Evolutionary conservation across 2,888 invertebrate species (phyloP), one percentile per base, ranked within the genome.

Genomic region (Harmothoe impar): DNA sequence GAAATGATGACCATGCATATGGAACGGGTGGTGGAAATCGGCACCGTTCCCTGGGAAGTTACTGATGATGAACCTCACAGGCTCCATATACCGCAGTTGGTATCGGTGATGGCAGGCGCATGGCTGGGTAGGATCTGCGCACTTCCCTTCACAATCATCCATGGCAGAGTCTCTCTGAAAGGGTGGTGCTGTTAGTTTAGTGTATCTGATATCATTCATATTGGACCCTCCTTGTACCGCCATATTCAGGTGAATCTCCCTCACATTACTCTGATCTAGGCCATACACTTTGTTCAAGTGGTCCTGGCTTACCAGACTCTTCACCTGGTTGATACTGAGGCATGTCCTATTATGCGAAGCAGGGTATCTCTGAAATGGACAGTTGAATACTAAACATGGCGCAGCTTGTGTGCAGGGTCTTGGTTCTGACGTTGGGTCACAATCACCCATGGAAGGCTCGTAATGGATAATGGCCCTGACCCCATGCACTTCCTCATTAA

Each of bases 21-120:
- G 95, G 17, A 95, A 92, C 0, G 94, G 94, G 89, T 95, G 95
- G n/a, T 94, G 93, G 92, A 56, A 25, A 33, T 35, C 51, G 1
- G 25, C 0, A 12, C 23, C 52, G 1, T 23, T 25, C 15, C 51
- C 78, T 25, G 56, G 35, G 62, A 89, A 90, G 35, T 84, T 90
- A 15, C 93, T 81, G 33, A 95, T 91, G 0, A 94, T 93, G 91
- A 95, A 91, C 90, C 94, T 94, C 7, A 94, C 92, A 0, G 93
- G 93, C 78, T 93, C 93, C 0, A 91, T 93, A 62, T 93, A 90
- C 0, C 93, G 90, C 23, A 94, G 91, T 12, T 92, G 89, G 23
- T 94, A 35, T 25, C 92, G 90, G 90, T 93, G 88, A 0, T 94
- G 93, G 84, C 94, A 95, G n/a, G 25, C 5, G 25, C 68, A 68